Evolutionary conservation across 2,797 vertebrate species (phyloP).

Genomic region (Ibycter americanus): DNA sequence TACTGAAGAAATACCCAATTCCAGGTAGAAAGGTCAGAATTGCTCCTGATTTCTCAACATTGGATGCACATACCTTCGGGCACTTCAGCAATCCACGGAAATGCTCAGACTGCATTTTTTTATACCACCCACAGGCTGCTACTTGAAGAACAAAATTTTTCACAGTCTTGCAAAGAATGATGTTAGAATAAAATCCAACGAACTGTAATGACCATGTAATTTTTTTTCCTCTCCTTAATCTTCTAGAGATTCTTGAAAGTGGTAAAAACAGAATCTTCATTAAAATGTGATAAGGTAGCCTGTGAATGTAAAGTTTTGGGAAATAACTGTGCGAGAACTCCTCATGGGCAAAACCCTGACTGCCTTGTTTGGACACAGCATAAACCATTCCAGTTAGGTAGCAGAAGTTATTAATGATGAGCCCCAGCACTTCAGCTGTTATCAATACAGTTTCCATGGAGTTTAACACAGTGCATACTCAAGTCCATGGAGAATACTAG

Average conservation of each 20-base stretch:
- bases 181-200: background rate
- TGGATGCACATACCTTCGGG: background rate
- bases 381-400: background rate
- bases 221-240: background rate
- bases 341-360: background rate
- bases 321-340: background rate
- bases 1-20: background rate
- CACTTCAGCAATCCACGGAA: background rate
- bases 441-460: background rate
- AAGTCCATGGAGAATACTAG: background rate
- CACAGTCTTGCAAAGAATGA: background rate
- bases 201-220: background rate
- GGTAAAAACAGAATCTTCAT: background rate
- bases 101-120: background rate
- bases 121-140: background rate
- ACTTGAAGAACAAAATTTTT: background rate
- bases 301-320: background rate
- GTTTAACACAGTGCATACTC: background rate
- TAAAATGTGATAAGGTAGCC: background rate
- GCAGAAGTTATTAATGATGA: background rate
- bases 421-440: background rate
- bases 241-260: background rate
- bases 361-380: background rate
- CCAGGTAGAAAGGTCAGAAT: conserved; percentile 16
- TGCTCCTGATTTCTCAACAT: background rate